Evolutionary conservation across 1,140 invertebrate genomes (phyloP).

Genomic region (Drosophila chauvacae): DNA sequence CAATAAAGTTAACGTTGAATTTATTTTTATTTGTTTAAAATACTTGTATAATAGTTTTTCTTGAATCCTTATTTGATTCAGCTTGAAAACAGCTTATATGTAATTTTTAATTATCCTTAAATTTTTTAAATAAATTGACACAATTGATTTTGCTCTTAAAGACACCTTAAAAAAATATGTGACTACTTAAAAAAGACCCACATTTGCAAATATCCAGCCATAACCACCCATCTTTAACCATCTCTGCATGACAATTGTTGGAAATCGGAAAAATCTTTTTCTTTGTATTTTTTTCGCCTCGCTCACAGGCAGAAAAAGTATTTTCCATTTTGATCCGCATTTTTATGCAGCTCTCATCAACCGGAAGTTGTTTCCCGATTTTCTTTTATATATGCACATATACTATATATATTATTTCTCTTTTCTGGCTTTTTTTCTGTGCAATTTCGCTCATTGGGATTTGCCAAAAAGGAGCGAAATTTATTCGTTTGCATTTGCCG

Average conservation of each 20-base stretch:
- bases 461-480: conserved; percentile 24
- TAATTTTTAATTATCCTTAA: not conserved
- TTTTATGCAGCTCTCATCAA: conserved; percentile 48
- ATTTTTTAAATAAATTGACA: not conserved
- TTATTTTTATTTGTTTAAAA: not conserved
- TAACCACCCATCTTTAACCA: not conserved
- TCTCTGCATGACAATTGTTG: conserved; percentile 11
- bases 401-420: not conserved
- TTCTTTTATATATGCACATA: conserved; percentile 21
- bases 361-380: conserved; percentile 48
- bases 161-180: not conserved
- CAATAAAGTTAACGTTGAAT: fast-evolving
- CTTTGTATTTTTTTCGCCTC: not conserved
- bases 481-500: conserved; percentile 35
- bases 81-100: no score
- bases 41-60: not conserved
- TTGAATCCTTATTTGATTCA: not conserved
- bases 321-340: conserved; percentile 45
- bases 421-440: conserved; percentile 1
- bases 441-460: conserved; percentile 12
- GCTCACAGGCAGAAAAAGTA: conserved; percentile 14
- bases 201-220: not conserved
- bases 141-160: not conserved
- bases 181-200: not conserved
- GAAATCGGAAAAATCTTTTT: conserved; percentile 12